Percentiles rank a stretch among this genome's conserved stretches.
Evolutionary conservation across 2,113 vertebrate species (phyloP).

Genomic region (Xyliphius kryptos): DNA sequence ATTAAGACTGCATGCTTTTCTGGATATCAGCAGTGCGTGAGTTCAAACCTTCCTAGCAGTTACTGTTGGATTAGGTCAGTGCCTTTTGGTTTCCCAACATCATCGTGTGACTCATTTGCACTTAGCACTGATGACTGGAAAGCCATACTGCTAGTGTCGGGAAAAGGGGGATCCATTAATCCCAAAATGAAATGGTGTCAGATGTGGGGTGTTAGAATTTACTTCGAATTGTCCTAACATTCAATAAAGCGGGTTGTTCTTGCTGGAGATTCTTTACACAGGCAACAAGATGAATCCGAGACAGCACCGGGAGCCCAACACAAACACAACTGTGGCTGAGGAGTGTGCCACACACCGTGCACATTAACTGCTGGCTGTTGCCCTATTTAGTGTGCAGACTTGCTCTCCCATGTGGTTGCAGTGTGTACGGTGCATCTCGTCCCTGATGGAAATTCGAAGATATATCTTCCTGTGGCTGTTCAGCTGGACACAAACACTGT

Average conservation of each 20-base stretch:
- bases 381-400: not conserved
- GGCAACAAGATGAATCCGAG: slow-evolving; percentile 19
- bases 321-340: slow-evolving; percentile 37
- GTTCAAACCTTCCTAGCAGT: slow-evolving; percentile 1
- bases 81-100: slow-evolving; percentile 29
- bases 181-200: slow-evolving; percentile 23
- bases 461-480: not conserved
- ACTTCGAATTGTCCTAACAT: slow-evolving; percentile 20
- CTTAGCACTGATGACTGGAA: slow-evolving; percentile 22
- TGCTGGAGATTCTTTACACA: slow-evolving; percentile 26
- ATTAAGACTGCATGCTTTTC: not conserved
- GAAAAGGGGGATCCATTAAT: slow-evolving; percentile 28
- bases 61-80: slow-evolving; percentile 7
- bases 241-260: slow-evolving; percentile 20
- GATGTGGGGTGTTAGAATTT: slow-evolving; percentile 17
- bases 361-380: slow-evolving; percentile 33
- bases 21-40: not conserved
- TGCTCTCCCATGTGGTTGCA: slow-evolving; percentile 14
- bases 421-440: slow-evolving; percentile 18
- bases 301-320: slow-evolving; percentile 33
- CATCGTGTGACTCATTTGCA: slow-evolving; percentile 34
- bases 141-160: slow-evolving; percentile 18
- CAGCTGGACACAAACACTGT: slow-evolving; percentile 19
- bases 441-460: slow-evolving; percentile 31
- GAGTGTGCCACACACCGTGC: slow-evolving; percentile 39